Percentiles rank a stretch among this genome's conserved stretches.
Evolutionary conservation across 2,797 vertebrate genomes (phyloP).

Genomic region (Microchirus variegatus): DNA sequence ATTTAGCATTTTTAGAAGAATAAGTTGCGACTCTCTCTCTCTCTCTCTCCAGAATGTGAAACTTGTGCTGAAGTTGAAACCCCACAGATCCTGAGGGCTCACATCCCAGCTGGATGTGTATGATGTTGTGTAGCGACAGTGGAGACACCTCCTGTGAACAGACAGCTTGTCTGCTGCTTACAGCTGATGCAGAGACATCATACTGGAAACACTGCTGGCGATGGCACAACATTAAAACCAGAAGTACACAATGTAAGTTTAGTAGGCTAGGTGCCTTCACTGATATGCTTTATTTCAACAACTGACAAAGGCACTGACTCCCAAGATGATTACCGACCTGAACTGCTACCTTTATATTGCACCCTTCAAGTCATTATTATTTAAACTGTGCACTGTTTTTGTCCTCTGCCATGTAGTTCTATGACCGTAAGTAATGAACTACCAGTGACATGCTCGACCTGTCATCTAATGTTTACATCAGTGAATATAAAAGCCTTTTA

Average conservation of each 20-base stretch:
- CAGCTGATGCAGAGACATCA: slow-evolving; percentile 59
- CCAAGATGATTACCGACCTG: slow-evolving; percentile 3
- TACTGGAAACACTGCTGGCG: slow-evolving; percentile 54
- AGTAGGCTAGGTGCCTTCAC: slow-evolving; percentile 13
- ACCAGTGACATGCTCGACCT: neutral
- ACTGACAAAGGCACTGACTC: slow-evolving; percentile 8
- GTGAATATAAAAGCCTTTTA: neutral
- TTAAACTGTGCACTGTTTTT: neutral
- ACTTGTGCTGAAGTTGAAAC: slow-evolving; percentile 19
- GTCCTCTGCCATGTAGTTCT: slow-evolving; percentile 2
- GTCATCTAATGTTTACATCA: slow-evolving; percentile 1
- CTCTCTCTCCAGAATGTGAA: slow-evolving; percentile 21
- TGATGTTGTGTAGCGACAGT: slow-evolving; percentile 44
- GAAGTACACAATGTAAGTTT: no score
- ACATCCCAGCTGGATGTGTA: slow-evolving; percentile 49
- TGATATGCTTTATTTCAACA: slow-evolving; percentile 36
- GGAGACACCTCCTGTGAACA: slow-evolving; percentile 60
- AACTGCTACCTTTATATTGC: neutral
- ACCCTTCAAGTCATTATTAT: neutral
- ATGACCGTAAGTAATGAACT: neutral
- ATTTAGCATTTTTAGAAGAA: neutral
- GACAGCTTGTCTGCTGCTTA: slow-evolving; percentile 46
- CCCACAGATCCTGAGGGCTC: slow-evolving; percentile 30
- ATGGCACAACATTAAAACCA: neutral
- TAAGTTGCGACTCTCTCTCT: slow-evolving; percentile 6